These are phyloP conservation scores for Euzetes globulus DNA, from an alignment of 2,888 invertebrate genomes.

Conservation along the genomic window DNA sequence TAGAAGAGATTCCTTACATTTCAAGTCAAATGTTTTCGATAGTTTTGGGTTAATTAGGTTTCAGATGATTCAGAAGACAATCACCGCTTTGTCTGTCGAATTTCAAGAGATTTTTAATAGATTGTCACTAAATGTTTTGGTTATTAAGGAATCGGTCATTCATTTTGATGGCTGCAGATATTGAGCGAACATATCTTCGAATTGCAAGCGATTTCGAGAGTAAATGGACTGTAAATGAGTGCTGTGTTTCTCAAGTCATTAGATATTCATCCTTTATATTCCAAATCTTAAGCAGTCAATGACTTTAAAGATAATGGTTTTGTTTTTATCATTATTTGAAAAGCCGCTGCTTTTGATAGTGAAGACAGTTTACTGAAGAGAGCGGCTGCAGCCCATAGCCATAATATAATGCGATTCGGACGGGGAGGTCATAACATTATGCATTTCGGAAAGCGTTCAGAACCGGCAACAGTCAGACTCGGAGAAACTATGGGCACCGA, in stretches of 20 bases:
- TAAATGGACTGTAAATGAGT: too few relatives aligned
- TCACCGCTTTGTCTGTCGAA: not conserved
- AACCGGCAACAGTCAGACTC: not conserved
- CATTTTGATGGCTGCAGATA: too few relatives aligned
- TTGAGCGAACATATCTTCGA: too few relatives aligned
- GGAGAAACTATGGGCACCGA: not conserved
- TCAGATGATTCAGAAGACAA: not conserved
- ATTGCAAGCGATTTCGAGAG: too few relatives aligned
- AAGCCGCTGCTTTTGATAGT: not conserved
- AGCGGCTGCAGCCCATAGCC: slow-evolving; percentile 15
- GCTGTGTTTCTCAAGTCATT: too few relatives aligned
- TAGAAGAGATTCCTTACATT: not conserved
- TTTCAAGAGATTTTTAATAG: too few relatives aligned
- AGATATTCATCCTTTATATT: not conserved
- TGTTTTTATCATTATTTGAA: not conserved
- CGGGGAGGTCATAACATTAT: slow-evolving; percentile 37
- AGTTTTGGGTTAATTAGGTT: not conserved
- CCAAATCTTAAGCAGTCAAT: not conserved
- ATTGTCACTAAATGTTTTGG: too few relatives aligned
- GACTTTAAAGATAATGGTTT: not conserved
- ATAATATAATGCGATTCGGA: slow-evolving; percentile 38
- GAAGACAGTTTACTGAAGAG: slow-evolving; percentile 27
- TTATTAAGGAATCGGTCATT: too few relatives aligned
- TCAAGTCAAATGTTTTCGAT: not conserved
- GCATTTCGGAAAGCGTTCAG: slow-evolving; percentile 36